Conservation (phyloP, 1,140 invertebrate species). For the Tetramorium alpestre region DNA sequence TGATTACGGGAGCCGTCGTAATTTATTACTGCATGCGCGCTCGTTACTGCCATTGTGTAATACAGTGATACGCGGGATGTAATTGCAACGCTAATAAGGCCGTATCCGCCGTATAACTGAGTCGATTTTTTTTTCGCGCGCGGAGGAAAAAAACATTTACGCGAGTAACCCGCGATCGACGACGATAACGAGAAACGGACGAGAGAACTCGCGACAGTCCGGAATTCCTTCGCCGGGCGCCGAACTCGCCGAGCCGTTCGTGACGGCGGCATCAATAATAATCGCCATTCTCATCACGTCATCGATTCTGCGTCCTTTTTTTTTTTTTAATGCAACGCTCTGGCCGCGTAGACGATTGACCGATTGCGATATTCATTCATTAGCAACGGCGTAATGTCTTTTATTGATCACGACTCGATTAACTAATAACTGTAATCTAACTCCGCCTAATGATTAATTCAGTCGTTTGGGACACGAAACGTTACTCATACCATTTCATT, state of each 20-base stretch:
- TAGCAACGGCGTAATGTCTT: slow-evolving; percentile 49
- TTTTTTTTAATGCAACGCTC: neutral
- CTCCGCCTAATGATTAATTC: slow-evolving; percentile 59
- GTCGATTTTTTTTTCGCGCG: neutral
- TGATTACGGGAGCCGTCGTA: slow-evolving; percentile 74
- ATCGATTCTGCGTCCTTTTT: neutral
- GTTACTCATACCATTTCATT: slow-evolving; percentile 58
- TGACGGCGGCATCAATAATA: neutral
- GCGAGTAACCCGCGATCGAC: slow-evolving; percentile 35
- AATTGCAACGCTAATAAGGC: slow-evolving; percentile 72
- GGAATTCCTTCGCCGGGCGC: too few relatives aligned
- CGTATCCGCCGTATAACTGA: slow-evolving; percentile 10
- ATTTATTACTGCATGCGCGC: slow-evolving; percentile 70
- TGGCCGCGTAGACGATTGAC: neutral
- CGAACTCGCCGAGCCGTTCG: slow-evolving; percentile 23
- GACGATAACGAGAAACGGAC: neutral
- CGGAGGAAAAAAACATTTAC: neutral
- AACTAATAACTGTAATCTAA: slow-evolving; percentile 62
- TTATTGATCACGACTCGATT: slow-evolving; percentile 52
- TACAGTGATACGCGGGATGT: slow-evolving; percentile 69
- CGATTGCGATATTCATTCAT: slow-evolving; percentile 47
- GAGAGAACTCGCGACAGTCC: too few relatives aligned
- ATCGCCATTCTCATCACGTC: slow-evolving; percentile 1
- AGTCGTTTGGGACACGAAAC: slow-evolving; percentile 56
- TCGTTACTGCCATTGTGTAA: slow-evolving; percentile 75